Evolutionary conservation across 2,888 invertebrate species (phyloP), one percentile per base, ranked within the genome.

Genomic region (Leptopterna dolabrata): DNA sequence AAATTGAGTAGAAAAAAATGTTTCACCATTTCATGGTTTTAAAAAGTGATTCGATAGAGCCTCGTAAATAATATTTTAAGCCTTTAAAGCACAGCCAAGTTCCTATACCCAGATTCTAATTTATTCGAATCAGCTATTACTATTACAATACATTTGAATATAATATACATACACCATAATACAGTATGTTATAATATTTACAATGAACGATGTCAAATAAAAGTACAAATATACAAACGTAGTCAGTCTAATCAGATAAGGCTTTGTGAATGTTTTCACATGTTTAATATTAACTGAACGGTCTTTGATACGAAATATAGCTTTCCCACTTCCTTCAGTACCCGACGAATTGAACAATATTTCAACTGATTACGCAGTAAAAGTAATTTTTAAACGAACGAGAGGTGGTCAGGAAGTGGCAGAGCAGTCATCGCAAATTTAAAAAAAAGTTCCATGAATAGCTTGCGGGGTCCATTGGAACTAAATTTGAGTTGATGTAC

Each of bases 241-340:
- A 76, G 87, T 89, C 89, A 89, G 89, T 89, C 89, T 89, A 88
- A 88, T 88, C 87, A 87, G 86, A 86, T 89, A 89, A 89, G 89
- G 89, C 89, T 87, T 88, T 89, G 73, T 76, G 80, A 87, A 78
- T 84, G 84, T 19, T 82, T 82, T 82, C 63, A 78, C 78, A 24
- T 45, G 24, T 45, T 78, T 36, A 45, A 78, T 73, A 73, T 29
- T 16, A 73, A 73, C 30, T 73, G 73, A 73, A 73, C 71, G 71
- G 63, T 24, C 24, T 63, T 19, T 63, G 63, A 27, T 63, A 63
- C 0, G 63, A 63, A 63, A 63, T 63, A 6, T 16, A 51, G 51
- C 51, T 63, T 63, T 24, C 27, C 63, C 63, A 63, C 63, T 43
- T 36, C 36, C 36, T 76, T 76, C 19, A 13, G 71, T 11, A 71